Percentiles rank a stretch among this genome's conserved stretches.
These are phyloP conservation scores for Nyctereutes procyonoides DNA, from an alignment of 2,113 vertebrate species.

Conservation along the genomic window DNA sequence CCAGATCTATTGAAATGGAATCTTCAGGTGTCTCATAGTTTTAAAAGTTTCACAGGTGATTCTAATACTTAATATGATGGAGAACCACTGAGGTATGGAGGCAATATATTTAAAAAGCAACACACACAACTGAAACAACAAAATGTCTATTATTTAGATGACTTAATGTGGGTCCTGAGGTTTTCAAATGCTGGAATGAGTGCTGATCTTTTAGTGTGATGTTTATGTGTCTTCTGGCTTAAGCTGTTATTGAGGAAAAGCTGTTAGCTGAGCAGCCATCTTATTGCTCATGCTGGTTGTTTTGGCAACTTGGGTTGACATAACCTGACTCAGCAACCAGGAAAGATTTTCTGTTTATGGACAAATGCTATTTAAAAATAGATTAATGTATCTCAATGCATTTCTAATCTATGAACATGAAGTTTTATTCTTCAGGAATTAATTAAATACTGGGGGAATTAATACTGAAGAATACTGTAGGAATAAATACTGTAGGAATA, in stretches of 20 bases:
- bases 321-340: conserved; percentile 47
- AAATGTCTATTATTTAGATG: background rate
- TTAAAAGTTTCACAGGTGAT: background rate
- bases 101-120: background rate
- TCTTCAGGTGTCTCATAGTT: background rate
- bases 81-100: background rate
- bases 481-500: conserved; percentile 70
- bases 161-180: background rate
- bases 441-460: conserved; percentile 75
- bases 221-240: background rate
- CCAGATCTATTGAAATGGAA: background rate
- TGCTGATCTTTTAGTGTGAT: background rate
- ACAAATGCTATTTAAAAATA: conserved; percentile 70
- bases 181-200: background rate
- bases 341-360: conserved; percentile 54
- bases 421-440: conserved; percentile 74
- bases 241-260: background rate
- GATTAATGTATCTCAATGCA: conserved; percentile 50
- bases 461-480: conserved; percentile 26
- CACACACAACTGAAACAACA: background rate
- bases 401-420: conserved; percentile 68
- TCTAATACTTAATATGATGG: background rate
- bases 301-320: conserved; percentile 43
- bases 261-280: fast-evolving
- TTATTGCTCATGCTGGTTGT: background rate